Base-by-base conservation (phyloP, 2,888 invertebrate genomes). In the Sarcophaga subvicina region DNA sequence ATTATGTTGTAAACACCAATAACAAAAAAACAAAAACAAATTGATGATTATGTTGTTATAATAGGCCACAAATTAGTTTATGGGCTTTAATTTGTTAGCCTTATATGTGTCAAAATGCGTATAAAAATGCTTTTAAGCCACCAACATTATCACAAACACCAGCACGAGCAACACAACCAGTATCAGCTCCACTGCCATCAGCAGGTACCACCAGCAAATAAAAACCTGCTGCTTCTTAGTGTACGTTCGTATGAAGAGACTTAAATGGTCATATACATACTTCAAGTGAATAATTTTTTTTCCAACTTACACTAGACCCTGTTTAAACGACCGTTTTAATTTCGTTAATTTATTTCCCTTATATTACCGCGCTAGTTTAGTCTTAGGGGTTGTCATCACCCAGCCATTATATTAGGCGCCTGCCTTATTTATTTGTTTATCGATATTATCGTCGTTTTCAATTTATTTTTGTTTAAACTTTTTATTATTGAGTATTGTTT, bases 381-480 rank as follows among this genome's bases (percentile, higher is more conserved):
- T 4, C 37, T 37, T 10, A 37, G 37, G 17, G 54, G 54, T 54
- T 14, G 12, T 54, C 54, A 54, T 54, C 5, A 37, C 5, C 1
- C 12, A 54, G 54, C 54, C 54, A 54, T 17, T 54, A 17, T 12
- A 54, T 66, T 60, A 67, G 76, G 80, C 69, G 73, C 77, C 78
- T 73, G 73, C 77, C 78, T 73, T 77, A 14, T 54, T 54, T 77
- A 70, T 82, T 77, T 82, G 62, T 59, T 82, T 86, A 73, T 77
- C 71, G 64, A 22, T 79, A 76, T 71, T 79, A 79, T 54, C 60
- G 59, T 47, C n/a, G 67, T 54, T 72, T 73, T 60, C 17, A 54
- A 54, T 17, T 14, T 17, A 14, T 37, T 73, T 63, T 37, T 71
- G 45, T 72, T 77, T 71, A 71, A 60, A 80, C 22, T 66, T 76